phyloP scores from a whole-genome alignment of 2,797 vertebrate species.

The Botia kubotai region DNA sequence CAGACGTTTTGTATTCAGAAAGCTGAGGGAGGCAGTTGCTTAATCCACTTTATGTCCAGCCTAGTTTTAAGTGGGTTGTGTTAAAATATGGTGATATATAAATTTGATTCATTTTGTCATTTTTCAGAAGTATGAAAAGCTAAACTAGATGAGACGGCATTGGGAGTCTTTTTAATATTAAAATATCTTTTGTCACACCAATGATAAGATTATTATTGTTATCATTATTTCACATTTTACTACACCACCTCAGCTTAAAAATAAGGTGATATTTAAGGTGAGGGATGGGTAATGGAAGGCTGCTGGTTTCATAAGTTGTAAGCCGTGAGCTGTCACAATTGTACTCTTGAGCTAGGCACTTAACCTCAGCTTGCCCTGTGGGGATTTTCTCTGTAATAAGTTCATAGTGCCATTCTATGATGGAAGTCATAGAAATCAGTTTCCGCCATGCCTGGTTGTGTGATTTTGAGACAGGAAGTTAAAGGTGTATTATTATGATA shows the following conservation, averaged over 20 bases:
- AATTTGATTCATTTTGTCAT: neutral
- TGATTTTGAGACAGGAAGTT: too few species aligned
- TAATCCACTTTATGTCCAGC: conserved; percentile 3
- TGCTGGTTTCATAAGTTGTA: neutral
- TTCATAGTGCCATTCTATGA: neutral
- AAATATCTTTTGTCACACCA: neutral
- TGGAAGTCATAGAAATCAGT: neutral
- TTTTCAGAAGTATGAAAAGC: neutral
- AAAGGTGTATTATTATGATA: too few species aligned
- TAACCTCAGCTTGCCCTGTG: neutral
- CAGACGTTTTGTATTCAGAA: conserved; percentile 13
- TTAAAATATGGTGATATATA: neutral
- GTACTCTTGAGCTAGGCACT: neutral
- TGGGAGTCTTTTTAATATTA: neutral
- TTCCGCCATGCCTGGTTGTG: too few species aligned
- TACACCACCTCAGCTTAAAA: too few species aligned
- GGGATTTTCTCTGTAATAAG: conserved; percentile 12
- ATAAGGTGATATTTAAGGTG: neutral
- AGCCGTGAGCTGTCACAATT: neutral
- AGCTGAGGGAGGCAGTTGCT: neutral
- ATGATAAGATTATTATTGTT: neutral
- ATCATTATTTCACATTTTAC: too few species aligned
- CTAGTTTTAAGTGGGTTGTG: neutral
- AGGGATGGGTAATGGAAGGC: conserved; percentile 10
- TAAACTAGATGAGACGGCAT: neutral